Conservation (phyloP, 2,113 vertebrate species). For the Nothobranchius kuhntae region DNA sequence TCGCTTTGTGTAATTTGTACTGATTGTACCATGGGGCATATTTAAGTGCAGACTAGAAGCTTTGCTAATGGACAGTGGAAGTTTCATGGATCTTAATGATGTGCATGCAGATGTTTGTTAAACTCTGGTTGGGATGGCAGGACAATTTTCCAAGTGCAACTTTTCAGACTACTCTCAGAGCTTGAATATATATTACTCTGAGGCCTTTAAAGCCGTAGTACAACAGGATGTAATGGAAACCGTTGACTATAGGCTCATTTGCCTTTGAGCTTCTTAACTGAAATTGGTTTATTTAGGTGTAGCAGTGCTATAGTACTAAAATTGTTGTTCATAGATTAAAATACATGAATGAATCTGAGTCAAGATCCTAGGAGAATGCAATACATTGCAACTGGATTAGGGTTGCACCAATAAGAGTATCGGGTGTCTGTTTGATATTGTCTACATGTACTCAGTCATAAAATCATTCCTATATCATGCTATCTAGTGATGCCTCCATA, state of each 20-base stretch:
- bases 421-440: no score
- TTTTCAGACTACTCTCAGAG: not conserved
- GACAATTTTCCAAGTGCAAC: slow-evolving; percentile 9
- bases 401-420: no score
- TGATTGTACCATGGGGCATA: slow-evolving; percentile 31
- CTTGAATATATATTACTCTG: no score
- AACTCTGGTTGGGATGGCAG: slow-evolving; percentile 3
- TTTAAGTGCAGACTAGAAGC: slow-evolving; percentile 50
- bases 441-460: no score
- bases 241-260: not conserved
- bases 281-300: not conserved
- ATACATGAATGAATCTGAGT: slow-evolving; percentile 7
- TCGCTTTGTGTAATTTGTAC: slow-evolving; percentile 50
- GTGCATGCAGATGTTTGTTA: slow-evolving; percentile 23
- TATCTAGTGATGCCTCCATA: no score
- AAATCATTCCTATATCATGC: no score
- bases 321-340: slow-evolving; percentile 4
- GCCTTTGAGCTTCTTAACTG: not conserved
- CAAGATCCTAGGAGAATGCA: slow-evolving; percentile 21
- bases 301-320: slow-evolving; percentile 4
- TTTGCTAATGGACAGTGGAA: slow-evolving; percentile 61
- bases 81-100: slow-evolving; percentile 49
- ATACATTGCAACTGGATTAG: not conserved
- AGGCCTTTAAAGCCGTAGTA: not conserved
- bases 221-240: slow-evolving; percentile 14